phyloP scores from a whole-genome alignment of 2,888 invertebrate genomes.

The Vannuccia rotundouncinata region DNA sequence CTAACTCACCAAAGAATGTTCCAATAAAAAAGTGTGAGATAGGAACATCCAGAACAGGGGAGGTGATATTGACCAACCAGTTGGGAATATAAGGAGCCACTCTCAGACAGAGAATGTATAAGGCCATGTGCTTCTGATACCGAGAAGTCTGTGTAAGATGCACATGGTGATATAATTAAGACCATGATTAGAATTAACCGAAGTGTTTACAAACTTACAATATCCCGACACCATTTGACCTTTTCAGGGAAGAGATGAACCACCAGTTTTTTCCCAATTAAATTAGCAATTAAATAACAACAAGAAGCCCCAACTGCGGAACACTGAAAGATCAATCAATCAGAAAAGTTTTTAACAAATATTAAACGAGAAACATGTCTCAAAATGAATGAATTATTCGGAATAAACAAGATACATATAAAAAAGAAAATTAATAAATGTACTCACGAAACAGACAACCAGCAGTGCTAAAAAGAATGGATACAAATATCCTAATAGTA shows the following conservation, averaged over 20 bases:
- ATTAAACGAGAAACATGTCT: no score
- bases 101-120: conserved; percentile 90
- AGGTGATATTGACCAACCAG: conserved; percentile 95
- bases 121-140: conserved; percentile 79
- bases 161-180: not conserved
- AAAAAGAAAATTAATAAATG: not conserved
- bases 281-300: conserved; percentile 83
- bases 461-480: conserved; percentile 80
- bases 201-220: not conserved
- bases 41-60: conserved; percentile 92
- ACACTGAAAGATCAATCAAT: conserved; percentile 61
- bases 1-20: conserved; percentile 80
- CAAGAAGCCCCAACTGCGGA: conserved; percentile 90
- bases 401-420: not conserved
- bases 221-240: not conserved
- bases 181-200: not conserved
- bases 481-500: conserved; percentile 90
- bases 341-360: not conserved
- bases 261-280: conserved; percentile 78
- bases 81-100: conserved; percentile 96
- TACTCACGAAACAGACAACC: conserved; percentile 64
- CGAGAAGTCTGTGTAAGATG: conserved; percentile 59
- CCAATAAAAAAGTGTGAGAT: conserved; percentile 83
- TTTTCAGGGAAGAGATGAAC: conserved; percentile 78
- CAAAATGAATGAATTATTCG: conserved; percentile 37